Base-by-base conservation (phyloP, 1,140 invertebrate species). In the Ceratosolen solmsi region DNA sequence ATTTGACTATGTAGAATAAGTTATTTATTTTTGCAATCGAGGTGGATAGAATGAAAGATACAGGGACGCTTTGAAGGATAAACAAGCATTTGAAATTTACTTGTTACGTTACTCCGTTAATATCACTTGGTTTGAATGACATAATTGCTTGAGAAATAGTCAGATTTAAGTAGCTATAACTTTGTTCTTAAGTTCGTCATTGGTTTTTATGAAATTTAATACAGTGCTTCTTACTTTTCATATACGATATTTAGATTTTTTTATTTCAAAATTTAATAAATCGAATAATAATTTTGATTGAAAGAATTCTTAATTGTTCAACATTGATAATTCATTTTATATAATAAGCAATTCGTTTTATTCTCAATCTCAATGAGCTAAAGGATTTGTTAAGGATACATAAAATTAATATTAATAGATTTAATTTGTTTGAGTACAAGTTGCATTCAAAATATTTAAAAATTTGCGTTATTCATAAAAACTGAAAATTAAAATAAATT, bases 21-120 rank as follows among this genome's bases (percentile, higher is more conserved):
- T 38, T 68, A 68, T 68, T 68, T 68, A 68, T 68, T 68, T 54
- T 68, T 68, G 8, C 63, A n/a, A 68, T 38, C 33, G 36, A 38
- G 20, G 20, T 65, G n/a, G 7, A 36, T 15, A 33, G 17, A 8
- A 38, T 20, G 20, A 38, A 8, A 38, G 20, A 0, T 1, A 7
- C 33, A 33, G 22, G 15, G 30, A 46, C n/a, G 41, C 41, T 60
- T 30, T 11, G 5, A 11, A 25, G 27, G 22, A 30, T 60, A 27
- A n/a, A n/a, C 8, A 13, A 27, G 3, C 25, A 9, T 15, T 25
- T 30, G 20, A 60, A 30, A 30, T n/a, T 60, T 60, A 60, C 0
- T 30, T 30, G 58, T 11, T 22, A 27, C 13, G 13, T 30, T 7
- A 60, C 11, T 25, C 27, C 13, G 22, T 13, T 3, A 60, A 60